Percentiles rank a stretch among this genome's conserved stretches.
These are phyloP conservation scores for Mesaphorura yosii DNA, from an alignment of 1,140 invertebrate genomes.

Conservation along the genomic window DNA sequence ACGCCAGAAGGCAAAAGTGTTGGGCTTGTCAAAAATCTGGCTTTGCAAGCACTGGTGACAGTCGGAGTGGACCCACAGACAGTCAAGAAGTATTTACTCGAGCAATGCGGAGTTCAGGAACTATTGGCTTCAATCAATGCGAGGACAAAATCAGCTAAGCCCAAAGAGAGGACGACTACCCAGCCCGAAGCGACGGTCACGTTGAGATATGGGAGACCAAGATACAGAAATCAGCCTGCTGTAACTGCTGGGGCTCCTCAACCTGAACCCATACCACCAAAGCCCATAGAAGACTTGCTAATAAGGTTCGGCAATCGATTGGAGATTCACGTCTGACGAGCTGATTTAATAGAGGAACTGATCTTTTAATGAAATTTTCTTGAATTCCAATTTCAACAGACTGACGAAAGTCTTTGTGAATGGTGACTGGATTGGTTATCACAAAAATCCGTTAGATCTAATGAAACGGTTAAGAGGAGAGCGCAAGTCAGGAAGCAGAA, in stretches of 20 bases:
- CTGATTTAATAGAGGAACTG: too few relatives aligned
- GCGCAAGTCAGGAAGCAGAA: constrained; percentile 84
- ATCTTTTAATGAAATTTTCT: neutral
- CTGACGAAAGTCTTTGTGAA: constrained; percentile 96
- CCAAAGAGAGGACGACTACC: too few relatives aligned
- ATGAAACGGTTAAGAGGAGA: constrained; percentile 92
- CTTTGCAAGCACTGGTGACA: constrained; percentile 98
- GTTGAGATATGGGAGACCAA: too few relatives aligned
- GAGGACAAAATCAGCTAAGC: too few relatives aligned
- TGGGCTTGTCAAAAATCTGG: constrained; percentile 93
- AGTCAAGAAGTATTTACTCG: constrained; percentile 89
- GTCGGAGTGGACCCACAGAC: constrained; percentile 94
- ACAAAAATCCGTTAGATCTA: constrained; percentile 89
- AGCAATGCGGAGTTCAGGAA: constrained; percentile 98
- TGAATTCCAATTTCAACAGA: constrained; percentile 9
- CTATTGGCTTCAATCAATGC: constrained; percentile 94
- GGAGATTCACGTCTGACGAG: too few relatives aligned
- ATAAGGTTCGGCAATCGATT: too few relatives aligned
- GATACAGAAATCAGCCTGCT: too few relatives aligned
- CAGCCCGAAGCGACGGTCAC: too few relatives aligned
- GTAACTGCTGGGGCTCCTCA: too few relatives aligned
- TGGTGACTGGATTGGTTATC: constrained; percentile 96
- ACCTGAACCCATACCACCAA: too few relatives aligned
- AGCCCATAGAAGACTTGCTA: too few relatives aligned
- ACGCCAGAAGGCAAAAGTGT: constrained; percentile 89